Evolutionary conservation across 2,797 vertebrate species (phyloP).

Genomic region (Tarsius wallacei): DNA sequence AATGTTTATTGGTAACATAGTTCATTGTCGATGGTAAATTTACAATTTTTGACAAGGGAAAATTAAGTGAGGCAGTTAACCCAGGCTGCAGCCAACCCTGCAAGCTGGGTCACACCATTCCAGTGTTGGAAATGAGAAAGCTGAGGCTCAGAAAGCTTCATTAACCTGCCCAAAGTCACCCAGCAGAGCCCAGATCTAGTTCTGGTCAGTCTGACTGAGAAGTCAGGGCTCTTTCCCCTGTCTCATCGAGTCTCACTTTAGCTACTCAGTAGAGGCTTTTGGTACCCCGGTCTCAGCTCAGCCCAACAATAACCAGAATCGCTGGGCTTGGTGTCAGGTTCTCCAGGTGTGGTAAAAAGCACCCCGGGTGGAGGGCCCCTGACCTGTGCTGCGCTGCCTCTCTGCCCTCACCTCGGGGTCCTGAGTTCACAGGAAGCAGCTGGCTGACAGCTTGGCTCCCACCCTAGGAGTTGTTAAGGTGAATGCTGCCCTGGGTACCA

Average conservation of each 20-base stretch:
- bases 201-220: background rate
- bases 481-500: background rate
- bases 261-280: background rate
- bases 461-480: background rate
- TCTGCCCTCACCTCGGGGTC: background rate
- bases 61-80: background rate
- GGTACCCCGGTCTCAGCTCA: background rate
- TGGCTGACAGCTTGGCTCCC: background rate
- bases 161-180: background rate
- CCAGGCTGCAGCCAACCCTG: background rate
- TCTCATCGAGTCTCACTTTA: background rate
- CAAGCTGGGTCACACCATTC: background rate
- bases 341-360: background rate
- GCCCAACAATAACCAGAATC: background rate
- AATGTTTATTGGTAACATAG: background rate
- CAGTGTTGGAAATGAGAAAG: background rate
- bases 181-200: background rate
- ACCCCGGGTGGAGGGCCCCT: background rate
- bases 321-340: background rate
- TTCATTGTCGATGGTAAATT: slow-evolving; percentile 32
- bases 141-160: background rate
- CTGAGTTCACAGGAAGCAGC: background rate
- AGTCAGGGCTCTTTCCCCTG: background rate
- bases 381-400: no score
- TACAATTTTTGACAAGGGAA: background rate